These are phyloP conservation scores for Corynorhinus townsendii DNA, from an alignment of 2,113 vertebrate species.

Conservation along the genomic window DNA sequence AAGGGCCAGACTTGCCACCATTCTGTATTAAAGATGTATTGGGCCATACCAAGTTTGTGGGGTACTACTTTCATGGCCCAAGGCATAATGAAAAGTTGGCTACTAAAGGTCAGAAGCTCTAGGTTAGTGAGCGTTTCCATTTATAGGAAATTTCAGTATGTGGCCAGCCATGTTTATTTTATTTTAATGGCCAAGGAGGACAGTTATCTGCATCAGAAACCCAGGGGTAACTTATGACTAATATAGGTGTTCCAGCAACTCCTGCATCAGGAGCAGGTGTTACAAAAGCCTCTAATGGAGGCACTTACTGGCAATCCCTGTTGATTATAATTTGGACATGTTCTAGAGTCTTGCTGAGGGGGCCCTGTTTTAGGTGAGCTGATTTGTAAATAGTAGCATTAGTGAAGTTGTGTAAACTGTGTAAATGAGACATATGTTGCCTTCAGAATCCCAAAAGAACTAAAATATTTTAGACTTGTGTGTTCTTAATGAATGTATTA, in stretches of 20 bases:
- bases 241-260: neutral
- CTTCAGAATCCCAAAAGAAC: neutral
- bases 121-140: neutral
- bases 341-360: neutral
- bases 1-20: neutral
- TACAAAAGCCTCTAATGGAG: neutral
- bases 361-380: neutral
- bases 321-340: neutral
- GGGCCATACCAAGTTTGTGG: neutral
- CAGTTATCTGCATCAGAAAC: neutral
- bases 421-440: neutral
- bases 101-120: neutral
- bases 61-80: neutral
- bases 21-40: neutral
- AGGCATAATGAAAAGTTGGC: neutral
- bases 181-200: neutral
- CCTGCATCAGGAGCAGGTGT: neutral
- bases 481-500: neutral
- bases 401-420: neutral
- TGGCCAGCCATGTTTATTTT: neutral
- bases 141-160: neutral
- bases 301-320: neutral
- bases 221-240: neutral
- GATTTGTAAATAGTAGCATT: neutral
- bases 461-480: neutral